A percentile compares a stretch with the other conserved stretches of the same genome.
These are phyloP conservation scores for Venturia canescens DNA, from an alignment of 1,140 invertebrate genomes.

Conservation along the genomic window DNA sequence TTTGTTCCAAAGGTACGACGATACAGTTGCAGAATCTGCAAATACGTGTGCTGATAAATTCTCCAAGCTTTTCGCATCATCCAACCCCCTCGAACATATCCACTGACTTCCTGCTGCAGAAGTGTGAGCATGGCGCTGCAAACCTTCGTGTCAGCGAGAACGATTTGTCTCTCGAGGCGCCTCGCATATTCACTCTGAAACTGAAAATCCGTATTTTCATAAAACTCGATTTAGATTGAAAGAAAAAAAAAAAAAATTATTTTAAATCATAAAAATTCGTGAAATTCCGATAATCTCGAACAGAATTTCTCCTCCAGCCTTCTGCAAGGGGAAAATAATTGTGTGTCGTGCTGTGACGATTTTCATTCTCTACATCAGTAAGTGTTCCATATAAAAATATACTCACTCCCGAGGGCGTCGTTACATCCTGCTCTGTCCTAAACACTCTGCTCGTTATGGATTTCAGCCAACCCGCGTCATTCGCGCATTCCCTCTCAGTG, in stretches of 20 bases:
- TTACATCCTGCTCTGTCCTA: slow-evolving; percentile 61
- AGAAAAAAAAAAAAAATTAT: not conserved
- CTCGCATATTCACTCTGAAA: slow-evolving; percentile 66
- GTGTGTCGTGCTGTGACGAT: not conserved
- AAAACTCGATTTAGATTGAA: not conserved
- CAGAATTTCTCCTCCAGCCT: too few relatives aligned
- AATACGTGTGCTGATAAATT: slow-evolving; percentile 83
- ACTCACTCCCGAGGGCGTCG: slow-evolving; percentile 60
- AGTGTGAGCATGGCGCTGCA: slow-evolving; percentile 82
- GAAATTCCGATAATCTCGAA: too few relatives aligned
- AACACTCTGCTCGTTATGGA: slow-evolving; percentile 78
- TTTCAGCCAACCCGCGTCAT: slow-evolving; percentile 79
- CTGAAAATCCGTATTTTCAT: not conserved
- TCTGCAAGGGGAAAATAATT: too few relatives aligned
- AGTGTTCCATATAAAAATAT: not conserved
- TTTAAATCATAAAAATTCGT: too few relatives aligned
- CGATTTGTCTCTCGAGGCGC: slow-evolving; percentile 81
- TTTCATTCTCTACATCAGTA: not conserved
- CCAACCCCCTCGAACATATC: slow-evolving; percentile 85
- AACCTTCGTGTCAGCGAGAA: slow-evolving; percentile 83
- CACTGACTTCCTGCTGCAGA: slow-evolving; percentile 82
- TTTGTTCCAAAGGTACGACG: slow-evolving; percentile 70
- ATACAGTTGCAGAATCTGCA: slow-evolving; percentile 79
- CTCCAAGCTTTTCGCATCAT: slow-evolving; percentile 85
- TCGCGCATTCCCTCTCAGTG: slow-evolving; percentile 81